Base-by-base conservation (phyloP, 2,797 vertebrate species). In the Poecilia velifera region DNA sequence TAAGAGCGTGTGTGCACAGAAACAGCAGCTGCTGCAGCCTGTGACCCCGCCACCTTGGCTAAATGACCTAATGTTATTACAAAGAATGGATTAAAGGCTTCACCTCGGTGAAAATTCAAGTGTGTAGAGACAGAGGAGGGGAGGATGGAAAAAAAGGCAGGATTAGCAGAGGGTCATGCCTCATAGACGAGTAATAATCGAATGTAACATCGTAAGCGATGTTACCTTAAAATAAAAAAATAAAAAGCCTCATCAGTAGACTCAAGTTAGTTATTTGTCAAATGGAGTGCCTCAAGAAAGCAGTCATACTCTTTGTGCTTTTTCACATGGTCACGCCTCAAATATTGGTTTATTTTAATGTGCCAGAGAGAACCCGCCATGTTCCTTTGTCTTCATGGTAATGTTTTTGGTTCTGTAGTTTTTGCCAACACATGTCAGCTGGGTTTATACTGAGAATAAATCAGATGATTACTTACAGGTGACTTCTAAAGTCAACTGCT, bases 51-150 rank as follows among this genome's bases (percentile, higher is more conserved):
- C 82, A 80, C 81, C 87, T 88, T 82, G 18, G 80, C 85, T 87
- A 86, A 94, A 94, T 91, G 86, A 90, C 88, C 91, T 90, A 86
- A 94, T 90, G 92, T 91, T 94, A 92, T 93, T 93, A 94, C 86
- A 92, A 90, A 93, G 91, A 89, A 87, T 47, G 51, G 91, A 91
- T 93, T 94, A 94, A 95, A 90, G 85, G 90, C 82, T 86, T 92
- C 84, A 92, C 88, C 90, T 93, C 90, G 90, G 87, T 93, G 91
- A 92, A 92, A 92, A 91, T 91, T 93, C 86, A 90, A 94, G 92
- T 89, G 92, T 86, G 89, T 41, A 36, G 59, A 85, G 83, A 80
- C 9, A 74, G 79, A 31, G 45, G 36, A 71, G 83, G 81, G 73
- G 74, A 76, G 82, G 78, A 74, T 62, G 51, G 34, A 77, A 53